Conservation (phyloP, 23 tunicate genomes). For the Diplosoma virens region DNA sequence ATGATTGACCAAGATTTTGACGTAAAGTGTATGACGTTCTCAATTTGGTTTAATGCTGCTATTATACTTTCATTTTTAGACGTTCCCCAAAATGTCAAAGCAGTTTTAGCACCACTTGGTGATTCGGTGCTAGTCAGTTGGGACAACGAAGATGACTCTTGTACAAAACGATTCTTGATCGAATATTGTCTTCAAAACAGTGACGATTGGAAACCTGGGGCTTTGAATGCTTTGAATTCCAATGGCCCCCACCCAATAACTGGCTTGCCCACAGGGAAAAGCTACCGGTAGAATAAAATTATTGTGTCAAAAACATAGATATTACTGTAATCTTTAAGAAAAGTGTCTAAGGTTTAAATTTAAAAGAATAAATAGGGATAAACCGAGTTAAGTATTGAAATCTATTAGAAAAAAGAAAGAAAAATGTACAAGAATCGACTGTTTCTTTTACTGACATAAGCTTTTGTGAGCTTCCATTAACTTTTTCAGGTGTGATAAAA, state of each 20-base stretch:
- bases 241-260: slow-evolving; percentile 81
- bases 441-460: too few species aligned
- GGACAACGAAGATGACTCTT: slow-evolving; percentile 43
- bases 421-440: too few species aligned
- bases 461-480: too few species aligned
- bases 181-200: slow-evolving; percentile 48
- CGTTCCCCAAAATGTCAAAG: slow-evolving; percentile 36
- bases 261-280: slow-evolving; percentile 51
- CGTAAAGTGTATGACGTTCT: too few species aligned
- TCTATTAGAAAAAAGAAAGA: too few species aligned
- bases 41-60: background rate
- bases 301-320: too few species aligned
- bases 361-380: too few species aligned
- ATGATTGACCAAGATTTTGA: too few species aligned
- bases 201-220: slow-evolving; percentile 58
- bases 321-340: too few species aligned
- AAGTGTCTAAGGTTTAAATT: too few species aligned
- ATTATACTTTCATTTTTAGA: slow-evolving; percentile 8
- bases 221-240: slow-evolving; percentile 38
- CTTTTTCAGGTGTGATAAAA: too few species aligned
- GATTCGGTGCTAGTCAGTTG: slow-evolving; percentile 52
- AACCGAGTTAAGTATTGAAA: too few species aligned
- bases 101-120: slow-evolving; percentile 29
- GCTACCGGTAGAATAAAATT: slow-evolving; percentile 31
- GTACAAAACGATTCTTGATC: slow-evolving; percentile 62